Evolutionary conservation across 2,797 vertebrate species (phyloP).

Genomic region (Semaprochilodus insignis): DNA sequence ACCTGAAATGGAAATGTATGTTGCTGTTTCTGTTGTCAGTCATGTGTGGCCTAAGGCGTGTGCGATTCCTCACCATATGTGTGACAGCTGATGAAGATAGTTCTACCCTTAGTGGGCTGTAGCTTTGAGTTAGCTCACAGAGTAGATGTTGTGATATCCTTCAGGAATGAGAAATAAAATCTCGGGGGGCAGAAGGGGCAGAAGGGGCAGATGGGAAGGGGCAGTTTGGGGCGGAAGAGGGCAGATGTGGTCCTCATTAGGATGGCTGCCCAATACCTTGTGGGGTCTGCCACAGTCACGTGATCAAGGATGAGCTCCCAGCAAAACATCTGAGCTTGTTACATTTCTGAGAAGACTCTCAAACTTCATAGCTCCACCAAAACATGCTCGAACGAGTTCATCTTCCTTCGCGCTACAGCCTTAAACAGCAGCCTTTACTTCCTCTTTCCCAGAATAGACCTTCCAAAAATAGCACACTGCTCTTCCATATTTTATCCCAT

Average conservation of each 20-base stretch:
- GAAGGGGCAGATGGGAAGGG: slow-evolving; percentile 51
- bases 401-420: neutral
- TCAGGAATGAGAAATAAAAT: slow-evolving; percentile 21
- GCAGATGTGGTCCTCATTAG: slow-evolving; percentile 55
- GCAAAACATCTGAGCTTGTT: slow-evolving; percentile 56
- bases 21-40: neutral
- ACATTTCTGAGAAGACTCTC: slow-evolving; percentile 33
- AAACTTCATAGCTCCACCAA: slow-evolving; percentile 8
- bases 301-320: slow-evolving; percentile 45
- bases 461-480: neutral
- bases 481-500: neutral
- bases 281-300: slow-evolving; percentile 28
- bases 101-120: neutral
- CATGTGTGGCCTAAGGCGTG: neutral
- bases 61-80: slow-evolving; percentile 4
- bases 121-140: neutral
- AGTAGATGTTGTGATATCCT: slow-evolving; percentile 14
- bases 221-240: slow-evolving; percentile 16
- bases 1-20: neutral
- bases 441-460: neutral
- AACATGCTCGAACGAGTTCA: neutral
- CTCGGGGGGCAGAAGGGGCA: slow-evolving; percentile 36
- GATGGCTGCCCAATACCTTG: slow-evolving; percentile 44
- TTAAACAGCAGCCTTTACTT: neutral
- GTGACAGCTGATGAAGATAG: slow-evolving; percentile 8